Evolutionary conservation across 2,797 vertebrate genomes (phyloP).

Genomic region (Lacerta agilis): DNA sequence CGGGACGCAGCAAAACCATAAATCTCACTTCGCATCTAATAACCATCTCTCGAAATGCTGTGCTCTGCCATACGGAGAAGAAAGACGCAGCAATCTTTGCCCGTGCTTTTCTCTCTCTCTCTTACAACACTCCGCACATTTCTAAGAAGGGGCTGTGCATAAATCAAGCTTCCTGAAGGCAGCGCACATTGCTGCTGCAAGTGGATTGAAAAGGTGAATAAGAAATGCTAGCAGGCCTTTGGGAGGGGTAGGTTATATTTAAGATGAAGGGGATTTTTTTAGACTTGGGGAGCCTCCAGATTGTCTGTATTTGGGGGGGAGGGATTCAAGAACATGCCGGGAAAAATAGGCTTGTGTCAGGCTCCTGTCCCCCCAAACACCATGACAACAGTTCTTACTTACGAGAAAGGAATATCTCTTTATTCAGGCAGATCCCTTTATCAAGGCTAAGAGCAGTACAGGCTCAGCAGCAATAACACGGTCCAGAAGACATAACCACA

Average conservation of each 20-base stretch:
- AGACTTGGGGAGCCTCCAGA: too few relatives aligned
- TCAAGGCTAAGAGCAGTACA: too few relatives aligned
- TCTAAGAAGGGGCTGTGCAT: background rate
- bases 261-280: background rate
- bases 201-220: background rate
- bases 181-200: background rate
- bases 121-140: background rate
- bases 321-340: too few relatives aligned
- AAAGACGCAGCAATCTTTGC: background rate
- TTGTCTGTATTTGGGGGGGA: too few relatives aligned
- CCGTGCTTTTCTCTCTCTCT: background rate
- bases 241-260: background rate
- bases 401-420: too few relatives aligned
- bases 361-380: too few relatives aligned
- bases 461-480: too few relatives aligned
- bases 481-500: too few relatives aligned
- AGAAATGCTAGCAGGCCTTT: background rate
- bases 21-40: constrained; percentile 12
- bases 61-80: constrained; percentile 3
- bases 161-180: constrained; percentile 29
- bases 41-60: background rate
- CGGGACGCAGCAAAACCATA: constrained; percentile 13
- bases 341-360: too few relatives aligned
- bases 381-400: too few relatives aligned
- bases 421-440: too few relatives aligned